phyloP scores from a whole-genome alignment of 2,113 vertebrate genomes.

The Artemisiospiza belli region DNA sequence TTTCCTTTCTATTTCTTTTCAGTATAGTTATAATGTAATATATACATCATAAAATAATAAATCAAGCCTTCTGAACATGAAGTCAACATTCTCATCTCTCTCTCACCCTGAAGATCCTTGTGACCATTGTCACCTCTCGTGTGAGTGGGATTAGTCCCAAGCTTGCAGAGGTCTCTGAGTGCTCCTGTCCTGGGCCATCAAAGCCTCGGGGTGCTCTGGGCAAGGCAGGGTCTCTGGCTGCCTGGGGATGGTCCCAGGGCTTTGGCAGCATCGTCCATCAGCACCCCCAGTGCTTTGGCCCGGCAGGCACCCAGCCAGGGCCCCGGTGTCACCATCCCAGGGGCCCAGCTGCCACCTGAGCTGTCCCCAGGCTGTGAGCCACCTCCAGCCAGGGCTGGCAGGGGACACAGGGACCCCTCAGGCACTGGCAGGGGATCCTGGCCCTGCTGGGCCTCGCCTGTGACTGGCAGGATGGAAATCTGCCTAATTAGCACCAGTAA shows the following conservation, averaged over 20 bases:
- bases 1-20: no score
- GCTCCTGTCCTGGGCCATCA: not conserved
- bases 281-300: not conserved
- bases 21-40: no score
- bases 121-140: no score
- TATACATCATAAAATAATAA: no score
- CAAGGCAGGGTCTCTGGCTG: not conserved
- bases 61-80: no score
- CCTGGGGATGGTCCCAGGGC: not conserved
- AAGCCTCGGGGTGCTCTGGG: not conserved
- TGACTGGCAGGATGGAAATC: not conserved
- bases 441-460: rapidly evolving
- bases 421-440: not conserved
- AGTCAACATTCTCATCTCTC: no score
- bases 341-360: not conserved
- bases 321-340: not conserved
- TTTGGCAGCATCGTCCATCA: not conserved
- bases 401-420: no score
- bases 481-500: slow-evolving; percentile 22
- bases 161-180: not conserved
- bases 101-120: no score
- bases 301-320: not conserved
- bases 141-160: not conserved
- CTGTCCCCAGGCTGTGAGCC: not conserved
- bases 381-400: not conserved